phyloP scores from a whole-genome alignment of 2,888 invertebrate species.

The Acanthococcus lagerstroemiae region DNA sequence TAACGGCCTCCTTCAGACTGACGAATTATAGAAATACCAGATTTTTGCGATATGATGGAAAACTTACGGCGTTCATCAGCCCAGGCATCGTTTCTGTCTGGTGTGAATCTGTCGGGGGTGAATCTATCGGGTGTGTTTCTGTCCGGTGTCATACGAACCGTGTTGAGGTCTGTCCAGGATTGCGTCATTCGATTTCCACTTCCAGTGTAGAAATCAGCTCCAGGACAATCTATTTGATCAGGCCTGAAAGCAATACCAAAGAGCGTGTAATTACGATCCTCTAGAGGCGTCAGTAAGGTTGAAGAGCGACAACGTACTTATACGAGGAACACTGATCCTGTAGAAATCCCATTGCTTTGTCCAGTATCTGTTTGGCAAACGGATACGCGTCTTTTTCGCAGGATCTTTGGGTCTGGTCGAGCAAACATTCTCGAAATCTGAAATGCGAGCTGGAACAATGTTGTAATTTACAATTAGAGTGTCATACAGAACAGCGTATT shows the following conservation, averaged over 20 bases:
- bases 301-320: slow-evolving; percentile 43
- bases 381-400: slow-evolving; percentile 48
- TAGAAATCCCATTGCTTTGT: slow-evolving; percentile 50
- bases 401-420: slow-evolving; percentile 45
- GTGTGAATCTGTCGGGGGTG: no score
- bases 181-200: slow-evolving; percentile 7
- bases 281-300: background rate
- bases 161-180: slow-evolving; percentile 16
- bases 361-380: slow-evolving; percentile 49
- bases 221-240: slow-evolving; percentile 46
- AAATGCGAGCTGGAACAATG: slow-evolving; percentile 47
- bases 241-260: slow-evolving; percentile 41
- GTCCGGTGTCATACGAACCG: slow-evolving; percentile 7
- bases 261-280: background rate
- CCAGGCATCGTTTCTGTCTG: no score
- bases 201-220: slow-evolving; percentile 35
- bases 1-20: no score
- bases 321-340: slow-evolving; percentile 51
- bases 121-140: background rate
- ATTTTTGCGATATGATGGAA: no score
- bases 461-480: background rate
- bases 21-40: no score
- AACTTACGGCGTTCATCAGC: slow-evolving; percentile 15
- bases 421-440: slow-evolving; percentile 50
- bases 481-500: background rate